Conservation (phyloP, 1,140 invertebrate genomes). For the Macrostomum lignano region DNA sequence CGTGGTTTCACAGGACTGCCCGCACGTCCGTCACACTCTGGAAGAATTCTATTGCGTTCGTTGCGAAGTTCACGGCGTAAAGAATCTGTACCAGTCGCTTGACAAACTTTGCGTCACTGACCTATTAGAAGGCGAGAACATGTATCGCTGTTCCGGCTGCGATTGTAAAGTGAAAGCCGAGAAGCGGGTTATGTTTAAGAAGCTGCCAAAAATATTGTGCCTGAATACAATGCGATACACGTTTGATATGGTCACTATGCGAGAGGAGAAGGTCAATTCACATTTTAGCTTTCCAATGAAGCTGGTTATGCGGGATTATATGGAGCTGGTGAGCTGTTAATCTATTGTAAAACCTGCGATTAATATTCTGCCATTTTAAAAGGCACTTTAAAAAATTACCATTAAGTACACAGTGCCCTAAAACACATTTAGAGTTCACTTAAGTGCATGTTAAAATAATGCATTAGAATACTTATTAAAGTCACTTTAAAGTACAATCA, state of each 20-base stretch:
- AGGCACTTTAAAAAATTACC: too few species aligned
- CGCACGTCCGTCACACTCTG: slow-evolving; percentile 61
- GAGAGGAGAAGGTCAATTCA: slow-evolving; percentile 82
- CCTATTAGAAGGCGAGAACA: slow-evolving; percentile 75
- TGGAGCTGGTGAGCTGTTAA: too few species aligned
- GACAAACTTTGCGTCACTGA: slow-evolving; percentile 84
- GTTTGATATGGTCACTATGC: slow-evolving; percentile 85
- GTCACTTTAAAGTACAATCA: too few species aligned
- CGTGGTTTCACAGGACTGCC: slow-evolving; percentile 63
- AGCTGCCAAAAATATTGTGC: slow-evolving; percentile 61
- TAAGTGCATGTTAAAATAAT: too few species aligned
- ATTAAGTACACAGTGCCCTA: too few species aligned
- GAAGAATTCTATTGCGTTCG: slow-evolving; percentile 84
- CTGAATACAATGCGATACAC: slow-evolving; percentile 94
- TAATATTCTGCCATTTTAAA: too few species aligned
- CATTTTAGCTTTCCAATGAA: slow-evolving; percentile 79
- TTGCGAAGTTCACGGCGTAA: slow-evolving; percentile 78
- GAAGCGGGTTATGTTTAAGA: slow-evolving; percentile 72
- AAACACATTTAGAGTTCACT: too few species aligned
- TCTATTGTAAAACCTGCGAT: too few species aligned
- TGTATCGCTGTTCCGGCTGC: slow-evolving; percentile 82
- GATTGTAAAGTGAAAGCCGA: slow-evolving; percentile 71
- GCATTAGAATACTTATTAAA: too few species aligned
- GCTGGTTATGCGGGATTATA: slow-evolving; percentile 69
- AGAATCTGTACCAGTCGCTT: slow-evolving; percentile 62